Base-by-base conservation (phyloP, 2,797 vertebrate species). In the Lepus oiostolus region DNA sequence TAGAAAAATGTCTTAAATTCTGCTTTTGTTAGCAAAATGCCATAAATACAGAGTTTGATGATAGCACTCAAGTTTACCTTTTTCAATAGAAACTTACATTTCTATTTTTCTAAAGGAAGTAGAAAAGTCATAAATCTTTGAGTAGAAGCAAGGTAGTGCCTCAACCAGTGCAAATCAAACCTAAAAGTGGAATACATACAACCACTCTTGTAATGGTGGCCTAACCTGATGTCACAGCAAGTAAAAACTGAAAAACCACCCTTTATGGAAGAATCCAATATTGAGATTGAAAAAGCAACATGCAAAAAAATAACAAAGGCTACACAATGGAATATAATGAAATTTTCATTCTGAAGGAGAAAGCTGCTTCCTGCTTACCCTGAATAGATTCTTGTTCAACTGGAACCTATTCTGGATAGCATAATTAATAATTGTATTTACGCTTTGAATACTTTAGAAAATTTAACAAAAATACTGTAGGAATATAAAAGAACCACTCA, bases 1-100 rank as follows among this genome's bases (percentile, higher is more conserved):
- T 76, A 60, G 28, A n/a, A 95, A 95, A 93, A 85, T 76, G 30
- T 50, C n/a, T 79, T 90, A 93, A 77, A 67, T 5, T 90, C 79
- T 82, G 26, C 50, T 85, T 52, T 81, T 26, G 82, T 88, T 90
- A 85, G 83, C 14, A 88, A 50, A 72, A 68, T 58, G 93, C 76
- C 60, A 84, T 75, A 90, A 76, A 58, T 47, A 87, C 2, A 62
- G 11, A 52, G 7, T 38, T 80, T 83, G 65, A 80, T 81, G 80
- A 38, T 93, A 28, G 88, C 79, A 90, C 47, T 65, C 68, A 91
- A 87, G 71, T 47, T 92, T 28, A 79, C 3, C 30, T 81, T 54
- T 50, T 82, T 84, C 77, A 88, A 91, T 22, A 76, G 14, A 76
- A 93, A 94, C 6, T 65, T 88, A 7, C 9, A 85, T 70, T 70